A percentile compares a stretch with the other conserved stretches of the same genome.
Evolutionary conservation across 2,797 vertebrate genomes (phyloP).

Genomic region (Prunella strophiata): DNA sequence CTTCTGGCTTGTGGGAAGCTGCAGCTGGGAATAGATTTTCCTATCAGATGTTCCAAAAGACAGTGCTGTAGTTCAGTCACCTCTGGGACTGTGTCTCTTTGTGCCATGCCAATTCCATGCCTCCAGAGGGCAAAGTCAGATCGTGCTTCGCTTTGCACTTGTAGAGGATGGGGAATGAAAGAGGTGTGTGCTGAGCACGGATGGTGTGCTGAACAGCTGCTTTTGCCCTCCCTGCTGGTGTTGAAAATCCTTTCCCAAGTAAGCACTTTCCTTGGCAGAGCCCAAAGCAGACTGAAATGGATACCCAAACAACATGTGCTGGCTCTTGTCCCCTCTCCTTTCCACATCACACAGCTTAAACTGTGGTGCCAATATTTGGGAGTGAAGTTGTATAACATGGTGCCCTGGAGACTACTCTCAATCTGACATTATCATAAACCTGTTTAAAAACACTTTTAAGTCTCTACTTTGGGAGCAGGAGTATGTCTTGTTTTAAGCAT

Average conservation of each 20-base stretch:
- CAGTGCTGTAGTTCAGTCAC: neutral
- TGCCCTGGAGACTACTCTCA: neutral
- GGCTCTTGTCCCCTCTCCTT: neutral
- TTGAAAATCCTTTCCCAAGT: neutral
- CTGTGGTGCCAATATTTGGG: neutral
- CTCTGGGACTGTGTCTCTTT: neutral
- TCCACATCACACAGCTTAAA: neutral
- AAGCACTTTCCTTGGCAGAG: neutral
- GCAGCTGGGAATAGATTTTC: neutral
- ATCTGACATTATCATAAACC: neutral
- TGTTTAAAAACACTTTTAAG: neutral
- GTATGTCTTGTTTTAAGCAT: neutral
- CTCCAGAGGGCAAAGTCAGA: slow-evolving; percentile 72
- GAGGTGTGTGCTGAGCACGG: neutral
- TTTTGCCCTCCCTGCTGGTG: neutral
- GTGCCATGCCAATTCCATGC: slow-evolving; percentile 39
- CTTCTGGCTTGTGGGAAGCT: neutral
- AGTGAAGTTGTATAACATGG: neutral
- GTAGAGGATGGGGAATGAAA: neutral
- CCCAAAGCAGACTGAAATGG: neutral
- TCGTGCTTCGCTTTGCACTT: neutral
- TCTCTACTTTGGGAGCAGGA: neutral
- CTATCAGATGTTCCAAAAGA: neutral
- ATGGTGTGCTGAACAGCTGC: neutral
- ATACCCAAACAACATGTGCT: neutral